Evolutionary conservation across 2,888 invertebrate species (phyloP).

Genomic region (Caenorhabditis parvicauda): DNA sequence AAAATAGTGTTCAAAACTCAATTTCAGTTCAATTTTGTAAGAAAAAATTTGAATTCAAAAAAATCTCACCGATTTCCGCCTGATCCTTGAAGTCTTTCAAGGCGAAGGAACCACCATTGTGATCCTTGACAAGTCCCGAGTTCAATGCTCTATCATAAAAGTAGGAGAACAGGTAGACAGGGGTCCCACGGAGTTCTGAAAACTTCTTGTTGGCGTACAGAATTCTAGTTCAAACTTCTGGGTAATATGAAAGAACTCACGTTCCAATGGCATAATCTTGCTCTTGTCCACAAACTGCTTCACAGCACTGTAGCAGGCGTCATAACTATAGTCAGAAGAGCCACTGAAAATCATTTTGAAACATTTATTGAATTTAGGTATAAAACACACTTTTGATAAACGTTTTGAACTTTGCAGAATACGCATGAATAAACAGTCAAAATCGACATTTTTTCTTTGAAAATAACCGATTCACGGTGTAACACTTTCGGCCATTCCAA

Average conservation of each 20-base stretch:
- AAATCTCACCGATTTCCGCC: slow-evolving; percentile 65
- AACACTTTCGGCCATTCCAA: too few species aligned
- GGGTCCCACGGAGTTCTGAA: slow-evolving; percentile 22
- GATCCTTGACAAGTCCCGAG: slow-evolving; percentile 73
- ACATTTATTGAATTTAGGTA: too few species aligned
- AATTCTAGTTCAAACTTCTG: too few species aligned
- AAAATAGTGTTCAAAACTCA: neutral
- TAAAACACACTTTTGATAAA: too few species aligned
- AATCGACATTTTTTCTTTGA: too few species aligned
- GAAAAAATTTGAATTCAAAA: neutral
- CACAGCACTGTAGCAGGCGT: slow-evolving; percentile 53
- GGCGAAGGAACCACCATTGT: slow-evolving; percentile 67
- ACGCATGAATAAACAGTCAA: too few species aligned
- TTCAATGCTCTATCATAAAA: slow-evolving; percentile 84
- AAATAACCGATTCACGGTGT: too few species aligned
- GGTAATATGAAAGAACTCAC: slow-evolving; percentile 4
- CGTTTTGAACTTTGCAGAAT: too few species aligned
- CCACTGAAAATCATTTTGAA: slow-evolving; percentile 48
- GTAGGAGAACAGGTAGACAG: slow-evolving; percentile 83
- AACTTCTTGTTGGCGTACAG: neutral
- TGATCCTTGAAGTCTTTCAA: slow-evolving; percentile 73
- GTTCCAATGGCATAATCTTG: slow-evolving; percentile 33
- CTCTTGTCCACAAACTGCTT: slow-evolving; percentile 48
- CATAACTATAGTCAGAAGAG: slow-evolving; percentile 36
- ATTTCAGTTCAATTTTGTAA: neutral